Evolutionary conservation across 92 coral and sea anemone species (phyloP), one percentile per base, ranked within the genome.

Genomic region (Epizoanthus stellaris): DNA sequence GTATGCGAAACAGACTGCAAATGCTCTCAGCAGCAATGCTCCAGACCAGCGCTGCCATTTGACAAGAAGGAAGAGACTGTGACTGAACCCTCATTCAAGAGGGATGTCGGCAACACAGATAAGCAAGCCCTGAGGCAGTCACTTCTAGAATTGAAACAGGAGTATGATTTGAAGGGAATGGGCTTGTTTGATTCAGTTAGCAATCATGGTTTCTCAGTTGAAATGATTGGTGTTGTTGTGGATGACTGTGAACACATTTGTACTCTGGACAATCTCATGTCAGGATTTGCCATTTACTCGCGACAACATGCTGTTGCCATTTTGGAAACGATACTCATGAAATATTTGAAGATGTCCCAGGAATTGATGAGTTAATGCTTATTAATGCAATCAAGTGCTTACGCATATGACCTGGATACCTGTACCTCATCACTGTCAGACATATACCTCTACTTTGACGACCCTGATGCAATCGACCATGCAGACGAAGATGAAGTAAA

Each of bases 291-390:
- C 15, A 68, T 80, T 59, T 80, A 58, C 56, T 40, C 34, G 3
- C n/a, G 64, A 20, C 76, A 17, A n/a, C 89, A 80, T 80, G 85
- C 89, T n/a, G 69, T 76, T 42, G 43, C 57, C 58, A 71, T 86
- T 20, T 61, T 79, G 59, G 85, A 86, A 71, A 42, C 74, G 16
- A 67, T 86, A 16, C 25, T 23, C 67, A 86, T 67, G 89, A 86
- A 59, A 79, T 79, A n/a, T 86, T 86, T 69, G 89, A 86, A 82
- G 89, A 86, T 65, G 69, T 86, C 17, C 63, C 67, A 52, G 61
- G 80, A 23, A 63, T 67, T 10, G 89, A 77, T 14, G 89, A 86
- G 49, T 59, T 86, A 56, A 73, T 73, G 79, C 62, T 52, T 42
- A 71, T 71, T 54, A 71, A 71, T 71, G 40, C 49, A n/a, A n/a